Base-by-base conservation (phyloP, 2,797 vertebrate species). In the Nannoperca australis region DNA sequence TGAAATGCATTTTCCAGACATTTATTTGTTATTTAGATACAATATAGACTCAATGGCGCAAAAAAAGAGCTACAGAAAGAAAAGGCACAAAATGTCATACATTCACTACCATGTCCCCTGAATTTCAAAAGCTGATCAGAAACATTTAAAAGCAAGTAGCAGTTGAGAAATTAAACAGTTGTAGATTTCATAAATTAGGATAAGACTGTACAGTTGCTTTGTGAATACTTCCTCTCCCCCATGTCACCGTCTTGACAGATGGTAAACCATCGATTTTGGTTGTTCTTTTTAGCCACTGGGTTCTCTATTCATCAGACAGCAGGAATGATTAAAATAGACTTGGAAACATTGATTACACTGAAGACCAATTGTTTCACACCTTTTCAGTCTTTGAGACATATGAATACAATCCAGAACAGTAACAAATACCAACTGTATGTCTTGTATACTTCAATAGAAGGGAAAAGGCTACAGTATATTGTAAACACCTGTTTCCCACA, bases 1-100 rank as follows among this genome's bases (percentile, higher is more conserved):
- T 30, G 4, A 65, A 58, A 50, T 32, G 11, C 34, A 51, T 38
- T 73, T 77, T 71, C 66, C 54, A 83, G 66, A 89, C 54, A 74
- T 93, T 93, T 94, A 94, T 92, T 93, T 81, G 68, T 91, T 90
- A 91, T 84, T 83, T 78, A 74, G 88, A 85, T 90, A 86, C 79
- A 90, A 85, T 78, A 38, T 38, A 11, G 36, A 90, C 79, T 70
- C 91, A 71, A 84, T 86, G 70, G 79, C 85, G 89, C 80, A 91
- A 54, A 76, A 70, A 70, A 73, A 82, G 68, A 86, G 81, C 70
- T 86, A 83, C 75, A 82, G 70, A 90, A 82, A 86, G 74, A 85
- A 91, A 89, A 89, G 90, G 92, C 88, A 89, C 84, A 84, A 86
- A 75, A 86, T 76, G 72, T 86, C 66, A 87, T 88, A 93, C 92